phyloP scores from a whole-genome alignment of 2,888 invertebrate genomes.

The Tortrix viridana region DNA sequence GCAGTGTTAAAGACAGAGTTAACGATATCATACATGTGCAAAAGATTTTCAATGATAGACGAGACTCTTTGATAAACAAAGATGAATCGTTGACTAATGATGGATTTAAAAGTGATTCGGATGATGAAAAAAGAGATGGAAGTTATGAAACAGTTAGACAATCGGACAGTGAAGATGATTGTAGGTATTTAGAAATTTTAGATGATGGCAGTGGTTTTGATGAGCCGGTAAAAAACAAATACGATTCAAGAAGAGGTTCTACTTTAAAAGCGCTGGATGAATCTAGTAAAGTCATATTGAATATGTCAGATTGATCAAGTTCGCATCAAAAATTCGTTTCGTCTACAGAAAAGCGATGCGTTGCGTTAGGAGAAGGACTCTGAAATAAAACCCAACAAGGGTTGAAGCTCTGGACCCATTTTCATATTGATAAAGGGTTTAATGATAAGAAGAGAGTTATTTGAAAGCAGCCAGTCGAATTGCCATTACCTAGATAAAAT shows the following conservation, averaged over 20 bases:
- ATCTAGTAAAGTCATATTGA: conserved; percentile 43
- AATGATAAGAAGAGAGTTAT: too few species aligned
- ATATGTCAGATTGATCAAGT: conserved; percentile 49
- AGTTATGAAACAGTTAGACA: conserved; percentile 59
- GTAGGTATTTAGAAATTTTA: conserved; percentile 71
- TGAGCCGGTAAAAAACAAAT: conserved; percentile 37
- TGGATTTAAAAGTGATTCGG: conserved; percentile 58
- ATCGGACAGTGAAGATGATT: conserved; percentile 69
- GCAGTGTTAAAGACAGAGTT: conserved; percentile 61
- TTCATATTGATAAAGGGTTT: too few species aligned
- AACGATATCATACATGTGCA: conserved; percentile 56
- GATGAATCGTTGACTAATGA: conserved; percentile 52
- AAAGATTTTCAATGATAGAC: conserved; percentile 57
- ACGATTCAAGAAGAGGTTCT: conserved; percentile 46
- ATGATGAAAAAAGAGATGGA: conserved; percentile 53
- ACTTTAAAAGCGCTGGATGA: conserved; percentile 51
- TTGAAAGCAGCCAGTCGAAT: too few species aligned
- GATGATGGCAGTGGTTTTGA: conserved; percentile 74
- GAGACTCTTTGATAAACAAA: conserved; percentile 53
- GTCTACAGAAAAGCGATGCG: neutral
- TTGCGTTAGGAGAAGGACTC: neutral
- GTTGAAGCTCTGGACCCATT: neutral
- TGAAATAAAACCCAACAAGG: neutral
- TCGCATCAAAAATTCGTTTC: conserved; percentile 17
- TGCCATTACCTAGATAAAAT: too few species aligned